These are phyloP conservation scores for Opisthocomus hoazin DNA, from an alignment of 2,113 vertebrate species.

Conservation along the genomic window DNA sequence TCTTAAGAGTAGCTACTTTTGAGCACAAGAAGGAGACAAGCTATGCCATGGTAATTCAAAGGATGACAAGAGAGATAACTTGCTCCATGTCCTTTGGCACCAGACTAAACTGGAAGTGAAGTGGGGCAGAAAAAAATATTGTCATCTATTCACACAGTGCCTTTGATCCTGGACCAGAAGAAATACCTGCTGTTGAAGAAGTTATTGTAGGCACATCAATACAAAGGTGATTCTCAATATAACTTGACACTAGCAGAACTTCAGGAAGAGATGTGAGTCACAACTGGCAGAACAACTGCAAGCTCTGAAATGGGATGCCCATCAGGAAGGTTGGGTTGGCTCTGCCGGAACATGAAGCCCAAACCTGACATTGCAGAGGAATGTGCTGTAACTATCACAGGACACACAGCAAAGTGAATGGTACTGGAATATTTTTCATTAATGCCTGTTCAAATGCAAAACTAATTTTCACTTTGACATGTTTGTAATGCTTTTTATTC, in stretches of 20 bases:
- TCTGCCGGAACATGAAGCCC: not conserved
- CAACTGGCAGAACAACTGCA: not conserved
- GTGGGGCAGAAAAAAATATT: not conserved
- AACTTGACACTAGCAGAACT: not conserved
- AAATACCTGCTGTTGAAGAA: not conserved
- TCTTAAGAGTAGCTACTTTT: not conserved
- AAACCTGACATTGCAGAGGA: not conserved
- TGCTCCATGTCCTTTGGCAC: not conserved
- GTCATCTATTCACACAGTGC: not conserved
- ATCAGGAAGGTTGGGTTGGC: not conserved
- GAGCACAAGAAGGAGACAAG: not conserved
- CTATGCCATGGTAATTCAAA: not conserved
- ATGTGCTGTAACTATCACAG: not conserved
- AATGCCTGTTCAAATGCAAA: not conserved
- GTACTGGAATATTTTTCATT: not conserved
- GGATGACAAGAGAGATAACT: not conserved
- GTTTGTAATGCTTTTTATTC: not conserved
- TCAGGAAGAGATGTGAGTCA: not conserved
- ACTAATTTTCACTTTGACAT: not conserved
- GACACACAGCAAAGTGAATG: not conserved
- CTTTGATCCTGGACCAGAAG: not conserved
- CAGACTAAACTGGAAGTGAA: not conserved
- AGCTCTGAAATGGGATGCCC: not conserved
- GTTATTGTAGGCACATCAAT: not conserved
- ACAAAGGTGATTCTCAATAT: not conserved